A percentile compares a stretch with the other conserved stretches of the same genome.
These are phyloP conservation scores for Bradysia coprophila DNA, from an alignment of 1,140 invertebrate genomes.

Conservation along the genomic window DNA sequence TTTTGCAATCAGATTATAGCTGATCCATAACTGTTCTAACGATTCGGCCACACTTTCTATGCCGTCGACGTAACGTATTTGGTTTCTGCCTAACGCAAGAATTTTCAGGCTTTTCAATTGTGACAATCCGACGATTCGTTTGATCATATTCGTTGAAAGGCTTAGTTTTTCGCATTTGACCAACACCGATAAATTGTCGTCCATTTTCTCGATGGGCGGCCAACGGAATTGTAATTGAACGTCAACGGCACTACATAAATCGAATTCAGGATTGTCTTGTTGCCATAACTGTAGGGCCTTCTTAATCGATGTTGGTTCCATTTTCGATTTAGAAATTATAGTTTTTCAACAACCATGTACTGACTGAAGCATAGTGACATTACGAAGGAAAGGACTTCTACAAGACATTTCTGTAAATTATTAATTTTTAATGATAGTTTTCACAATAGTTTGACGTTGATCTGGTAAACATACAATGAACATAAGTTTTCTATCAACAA, in stretches of 20 bases:
- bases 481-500: too few relatives aligned
- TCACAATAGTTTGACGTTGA: too few relatives aligned
- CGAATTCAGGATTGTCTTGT: constrained; percentile 46
- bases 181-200: constrained; percentile 39
- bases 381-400: too few relatives aligned
- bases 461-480: too few relatives aligned
- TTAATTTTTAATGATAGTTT: too few relatives aligned
- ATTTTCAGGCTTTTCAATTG: constrained; percentile 67
- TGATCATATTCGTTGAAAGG: constrained; percentile 82
- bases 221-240: constrained; percentile 61
- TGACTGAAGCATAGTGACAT: too few relatives aligned
- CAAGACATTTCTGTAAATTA: too few relatives aligned
- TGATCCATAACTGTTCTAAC: constrained; percentile 84
- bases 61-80: constrained; percentile 73
- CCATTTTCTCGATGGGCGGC: constrained; percentile 70
- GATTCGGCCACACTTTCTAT: constrained; percentile 65
- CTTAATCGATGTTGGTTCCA: constrained; percentile 59
- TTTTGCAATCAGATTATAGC: constrained; percentile 88
- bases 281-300: constrained; percentile 68
- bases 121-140: constrained; percentile 63
- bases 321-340: too few relatives aligned
- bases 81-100: constrained; percentile 72
- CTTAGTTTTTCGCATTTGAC: constrained; percentile 62
- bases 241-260: constrained; percentile 46
- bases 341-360: too few relatives aligned